Percentiles rank a stretch among this genome's conserved stretches.
These are phyloP conservation scores for Adineta ricciae DNA, from an alignment of 2,888 invertebrate genomes.

Conservation along the genomic window DNA sequence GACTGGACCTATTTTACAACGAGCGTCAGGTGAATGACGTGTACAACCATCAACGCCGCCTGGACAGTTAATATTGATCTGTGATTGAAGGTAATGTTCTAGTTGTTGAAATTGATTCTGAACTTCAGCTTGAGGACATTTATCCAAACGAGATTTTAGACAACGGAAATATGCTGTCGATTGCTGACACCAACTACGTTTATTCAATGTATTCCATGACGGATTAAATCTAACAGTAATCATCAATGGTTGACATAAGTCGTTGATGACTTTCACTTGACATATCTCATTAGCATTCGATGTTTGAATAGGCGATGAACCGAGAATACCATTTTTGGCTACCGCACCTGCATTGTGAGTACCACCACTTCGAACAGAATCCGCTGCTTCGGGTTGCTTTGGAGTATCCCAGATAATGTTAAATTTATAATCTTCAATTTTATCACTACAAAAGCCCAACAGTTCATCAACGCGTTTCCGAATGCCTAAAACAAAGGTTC, in stretches of 20 bases:
- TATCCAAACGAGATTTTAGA: conserved; percentile 23
- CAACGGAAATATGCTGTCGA: conserved; percentile 24
- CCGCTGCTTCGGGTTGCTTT: conserved; percentile 10
- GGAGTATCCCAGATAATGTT: not conserved
- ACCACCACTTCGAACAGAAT: conserved; percentile 17
- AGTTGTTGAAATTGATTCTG: conserved; percentile 33
- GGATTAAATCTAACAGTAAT: conserved; percentile 30
- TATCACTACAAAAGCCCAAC: not conserved
- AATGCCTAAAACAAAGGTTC: not conserved
- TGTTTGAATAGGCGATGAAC: not conserved
- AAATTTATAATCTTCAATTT: not conserved
- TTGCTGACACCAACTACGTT: conserved; percentile 32
- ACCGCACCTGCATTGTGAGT: not conserved
- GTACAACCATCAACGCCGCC: conserved; percentile 32
- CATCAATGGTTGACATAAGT: conserved; percentile 25
- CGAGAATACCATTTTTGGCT: not conserved
- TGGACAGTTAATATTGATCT: conserved; percentile 30
- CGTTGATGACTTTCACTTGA: conserved; percentile 18
- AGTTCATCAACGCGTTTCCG: not conserved
- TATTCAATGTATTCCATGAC: conserved; percentile 24
- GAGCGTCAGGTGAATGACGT: conserved; percentile 24
- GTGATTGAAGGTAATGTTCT: conserved; percentile 30
- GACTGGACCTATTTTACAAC: conserved; percentile 30
- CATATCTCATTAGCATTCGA: not conserved
- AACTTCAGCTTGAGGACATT: conserved; percentile 26